A percentile compares a stretch with the other conserved stretches of the same genome.
Evolutionary conservation across 2,113 vertebrate species (phyloP).

Genomic region (Clarias batrachus): DNA sequence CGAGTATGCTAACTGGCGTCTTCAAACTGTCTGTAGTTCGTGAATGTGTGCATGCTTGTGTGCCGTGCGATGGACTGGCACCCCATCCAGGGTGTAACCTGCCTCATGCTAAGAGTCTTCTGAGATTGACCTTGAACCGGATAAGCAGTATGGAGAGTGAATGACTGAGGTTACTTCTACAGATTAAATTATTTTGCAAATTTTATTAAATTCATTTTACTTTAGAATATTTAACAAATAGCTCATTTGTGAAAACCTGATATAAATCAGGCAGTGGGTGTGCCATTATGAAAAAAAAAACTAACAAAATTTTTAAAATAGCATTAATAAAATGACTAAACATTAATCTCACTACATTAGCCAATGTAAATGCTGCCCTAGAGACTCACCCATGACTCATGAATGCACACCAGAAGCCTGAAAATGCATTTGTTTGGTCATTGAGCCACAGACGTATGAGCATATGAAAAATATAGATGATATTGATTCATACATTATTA

Average conservation of each 20-base stretch:
- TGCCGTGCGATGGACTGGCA: too few relatives aligned
- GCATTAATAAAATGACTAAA: not conserved
- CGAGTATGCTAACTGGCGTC: too few relatives aligned
- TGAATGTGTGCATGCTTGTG: too few relatives aligned
- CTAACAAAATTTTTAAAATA: not conserved
- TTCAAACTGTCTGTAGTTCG: too few relatives aligned
- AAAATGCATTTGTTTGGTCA: not conserved
- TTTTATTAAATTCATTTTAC: not conserved
- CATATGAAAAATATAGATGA: not conserved
- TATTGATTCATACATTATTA: constrained; percentile 10
- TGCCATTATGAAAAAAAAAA: not conserved
- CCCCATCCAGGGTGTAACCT: too few relatives aligned
- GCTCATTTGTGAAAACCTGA: not conserved
- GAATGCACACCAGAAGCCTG: not conserved
- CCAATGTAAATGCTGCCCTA: not conserved
- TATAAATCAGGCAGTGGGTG: not conserved
- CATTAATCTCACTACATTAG: not conserved
- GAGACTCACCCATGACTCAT: not conserved
- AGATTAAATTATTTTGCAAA: not conserved
- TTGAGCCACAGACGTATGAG: not conserved
- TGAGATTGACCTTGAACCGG: too few relatives aligned
- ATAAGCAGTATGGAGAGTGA: too few relatives aligned
- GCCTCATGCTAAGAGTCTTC: too few relatives aligned
- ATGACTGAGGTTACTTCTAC: not conserved
- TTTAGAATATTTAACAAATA: not conserved